phyloP scores from a whole-genome alignment of 2,888 invertebrate genomes.

The Oscheius myriophilus region DNA sequence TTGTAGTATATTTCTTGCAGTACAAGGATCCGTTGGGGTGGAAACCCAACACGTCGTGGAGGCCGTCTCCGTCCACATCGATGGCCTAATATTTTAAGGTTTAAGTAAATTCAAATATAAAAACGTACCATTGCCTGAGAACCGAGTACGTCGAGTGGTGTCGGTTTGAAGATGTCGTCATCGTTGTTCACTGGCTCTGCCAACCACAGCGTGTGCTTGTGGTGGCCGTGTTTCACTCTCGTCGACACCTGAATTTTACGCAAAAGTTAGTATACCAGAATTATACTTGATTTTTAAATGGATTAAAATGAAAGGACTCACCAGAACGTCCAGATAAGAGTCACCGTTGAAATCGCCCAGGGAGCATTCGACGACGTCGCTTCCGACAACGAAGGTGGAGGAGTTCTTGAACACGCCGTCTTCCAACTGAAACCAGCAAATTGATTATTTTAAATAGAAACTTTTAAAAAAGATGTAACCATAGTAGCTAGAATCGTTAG shows the following conservation, averaged over 20 bases:
- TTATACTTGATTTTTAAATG: too few species aligned
- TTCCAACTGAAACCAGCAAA: conserved; percentile 38
- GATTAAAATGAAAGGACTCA: conserved; percentile 18
- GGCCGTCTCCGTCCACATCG: conserved; percentile 65
- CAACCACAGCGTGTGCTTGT: conserved; percentile 25
- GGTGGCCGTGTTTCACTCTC: conserved; percentile 13
- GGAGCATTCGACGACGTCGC: conserved; percentile 50
- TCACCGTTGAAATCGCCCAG: conserved; percentile 69
- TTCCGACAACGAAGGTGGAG: conserved; percentile 28
- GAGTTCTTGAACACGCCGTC: conserved; percentile 39
- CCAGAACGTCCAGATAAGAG: conserved; percentile 59
- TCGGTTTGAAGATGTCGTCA: conserved; percentile 1
- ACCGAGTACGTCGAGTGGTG: conserved; percentile 2
- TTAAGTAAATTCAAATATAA: neutral
- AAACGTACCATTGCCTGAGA: conserved; percentile 30
- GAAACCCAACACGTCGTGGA: conserved; percentile 66
- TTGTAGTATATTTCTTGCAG: conserved; percentile 23
- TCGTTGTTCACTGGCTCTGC: neutral
- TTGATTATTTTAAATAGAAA: neutral
- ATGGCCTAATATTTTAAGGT: conserved; percentile 39
- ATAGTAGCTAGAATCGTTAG: neutral
- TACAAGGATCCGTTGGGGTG: conserved; percentile 41
- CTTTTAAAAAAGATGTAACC: neutral
- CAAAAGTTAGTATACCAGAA: too few species aligned
- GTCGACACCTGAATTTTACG: conserved; percentile 15